Evolutionary conservation across 2,888 invertebrate genomes (phyloP), one percentile per base, ranked within the genome.

Genomic region (Noctuana brunneofusca): DNA sequence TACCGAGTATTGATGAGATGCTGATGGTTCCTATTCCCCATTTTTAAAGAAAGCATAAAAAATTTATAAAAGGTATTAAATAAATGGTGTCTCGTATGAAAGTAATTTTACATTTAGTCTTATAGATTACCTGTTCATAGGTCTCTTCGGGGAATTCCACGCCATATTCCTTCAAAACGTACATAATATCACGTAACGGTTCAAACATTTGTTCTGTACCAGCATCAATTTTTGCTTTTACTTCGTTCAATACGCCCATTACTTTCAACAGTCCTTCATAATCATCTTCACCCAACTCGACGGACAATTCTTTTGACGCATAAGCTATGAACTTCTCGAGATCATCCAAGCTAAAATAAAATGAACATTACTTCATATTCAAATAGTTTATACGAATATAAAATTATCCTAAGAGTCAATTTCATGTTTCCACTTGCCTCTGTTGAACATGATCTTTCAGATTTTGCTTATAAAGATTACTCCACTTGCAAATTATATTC

Each of bases 141-240:
- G 94, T 92, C 69, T 95, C 95, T 69, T 97, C 97, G 0, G 95
- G 93, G 83, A 98, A 96, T 71, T 97, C 96, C 18, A 97, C 96
- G n/a, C 96, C 95, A 74, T 98, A 98, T 0, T 94, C 93, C 75
- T 95, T 95, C 9, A 98, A 92, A 9, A 98, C 91, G 65, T 97
- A 95, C 54, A 98, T 97, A 48, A 96, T 97, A 71, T 96, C 95
- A 66, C 96, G 94, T 0, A 98, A 87, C 0, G 98, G 97, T 30
- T 96, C 97, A 80, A 98, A 98, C 96, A 98, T 97, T 43, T 93
- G 93, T 71, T 98, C 97, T 0, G 97, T 97, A 46, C 84, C 86
- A 1, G 84, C 81, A 59, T 90, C 91, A 30, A 94, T 92, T 41
- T 93, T 90, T 69, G 96, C 96, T 14, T 95, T 92, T 67, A 98